Evolutionary conservation across 2,888 invertebrate genomes (phyloP).

Genomic region (Pristionchus japonicus): DNA sequence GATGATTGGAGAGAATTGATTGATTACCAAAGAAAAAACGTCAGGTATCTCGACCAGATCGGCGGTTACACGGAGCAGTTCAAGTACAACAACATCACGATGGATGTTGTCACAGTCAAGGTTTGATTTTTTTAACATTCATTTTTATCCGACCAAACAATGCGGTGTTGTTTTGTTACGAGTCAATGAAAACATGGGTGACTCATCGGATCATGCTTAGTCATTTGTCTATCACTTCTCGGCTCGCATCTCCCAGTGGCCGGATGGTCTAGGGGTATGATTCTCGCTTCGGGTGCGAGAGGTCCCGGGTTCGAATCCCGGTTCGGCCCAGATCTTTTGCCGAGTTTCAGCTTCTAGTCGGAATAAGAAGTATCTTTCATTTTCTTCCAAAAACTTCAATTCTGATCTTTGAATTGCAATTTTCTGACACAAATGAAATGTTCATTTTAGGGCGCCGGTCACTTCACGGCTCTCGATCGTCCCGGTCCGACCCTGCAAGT

Average conservation of each 20-base stretch:
- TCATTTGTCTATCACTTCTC: neutral
- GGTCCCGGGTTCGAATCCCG: slow-evolving; percentile 75
- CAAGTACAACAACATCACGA: slow-evolving; percentile 48
- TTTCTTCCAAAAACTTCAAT: too few relatives aligned
- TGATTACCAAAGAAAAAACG: neutral
- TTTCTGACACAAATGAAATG: neutral
- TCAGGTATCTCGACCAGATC: slow-evolving; percentile 38
- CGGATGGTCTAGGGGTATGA: slow-evolving; percentile 73
- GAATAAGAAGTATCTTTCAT: neutral
- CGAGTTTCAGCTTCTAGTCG: neutral
- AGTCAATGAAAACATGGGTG: neutral
- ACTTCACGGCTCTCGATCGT: slow-evolving; percentile 87
- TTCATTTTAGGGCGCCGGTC: slow-evolving; percentile 80
- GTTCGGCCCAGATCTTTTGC: slow-evolving; percentile 63
- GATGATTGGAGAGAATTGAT: too few relatives aligned
- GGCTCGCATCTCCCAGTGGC: slow-evolving; percentile 47
- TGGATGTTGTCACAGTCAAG: slow-evolving; percentile 65
- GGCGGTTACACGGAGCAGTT: slow-evolving; percentile 60
- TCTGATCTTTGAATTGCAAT: neutral
- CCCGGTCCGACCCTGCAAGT: slow-evolving; percentile 84
- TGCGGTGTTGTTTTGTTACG: too few relatives aligned
- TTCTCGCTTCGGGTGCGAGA: slow-evolving; percentile 76
- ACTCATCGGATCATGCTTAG: neutral
- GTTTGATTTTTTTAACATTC: too few relatives aligned
- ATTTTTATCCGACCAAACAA: too few relatives aligned